Base-by-base conservation (phyloP, 2,113 vertebrate genomes). In the Herpetotheres cachinnans region DNA sequence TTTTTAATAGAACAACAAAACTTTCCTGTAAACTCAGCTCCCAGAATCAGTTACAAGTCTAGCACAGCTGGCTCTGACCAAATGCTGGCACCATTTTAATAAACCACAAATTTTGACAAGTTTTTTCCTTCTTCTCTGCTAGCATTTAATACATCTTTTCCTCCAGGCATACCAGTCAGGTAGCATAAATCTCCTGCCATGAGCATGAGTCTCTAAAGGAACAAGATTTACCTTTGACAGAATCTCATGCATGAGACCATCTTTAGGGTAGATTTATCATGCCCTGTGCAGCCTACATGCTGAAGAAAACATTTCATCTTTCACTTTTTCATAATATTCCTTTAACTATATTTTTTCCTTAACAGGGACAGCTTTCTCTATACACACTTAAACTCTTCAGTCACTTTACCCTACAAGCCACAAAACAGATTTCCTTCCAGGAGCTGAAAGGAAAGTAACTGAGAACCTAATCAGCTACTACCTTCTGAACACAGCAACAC, bases 391-490 rank as follows among this genome's bases (percentile, higher is more conserved):
- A 89, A 85, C 29, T 49, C 47, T 67, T 92, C 77, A 47, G 47
- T 50, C 67, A 38, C 65, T 74, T 90, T 63, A 93, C 73, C 56
- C 89, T 7, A 6, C 32, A 79, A 85, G 56, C 89, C 83, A 84
- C 88, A 94, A 86, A 83, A 90, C 5, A 86, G n/a, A 86, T 95
- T 96, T 89, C 36, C 54, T 86, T 96, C 86, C 67, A 93, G 67
- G 81, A 96, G 92, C 0, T 52, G 77, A 82, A 83, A 81, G 63
- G 54, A 80, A 96, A 82, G 52, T 89, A 90, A 67, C 42, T 63
- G 67, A 93, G 46, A 94, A 67, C 16, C 26, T 61, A 81, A 93
- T 58, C 40, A 83, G 26, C 61, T 63, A 13, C 63, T 92, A n/a
- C 49, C 61, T 88, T 59, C 63, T 90, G 69, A 73, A 89, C 96